Evolutionary conservation across 2,797 vertebrate genomes (phyloP).

Genomic region (Sternotherus odoratus): DNA sequence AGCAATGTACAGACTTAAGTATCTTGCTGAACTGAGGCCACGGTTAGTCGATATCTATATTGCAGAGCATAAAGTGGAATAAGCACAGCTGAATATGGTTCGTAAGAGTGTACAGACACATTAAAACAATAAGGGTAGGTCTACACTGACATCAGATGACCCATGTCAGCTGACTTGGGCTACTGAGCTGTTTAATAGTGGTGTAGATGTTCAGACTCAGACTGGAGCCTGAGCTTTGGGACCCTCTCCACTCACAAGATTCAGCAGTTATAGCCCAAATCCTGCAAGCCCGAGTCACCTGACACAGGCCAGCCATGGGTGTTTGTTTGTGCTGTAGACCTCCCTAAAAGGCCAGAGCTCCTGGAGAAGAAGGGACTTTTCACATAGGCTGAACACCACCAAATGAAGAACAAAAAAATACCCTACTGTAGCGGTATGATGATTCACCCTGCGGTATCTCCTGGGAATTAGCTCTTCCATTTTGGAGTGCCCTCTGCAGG

Average conservation of each 20-base stretch:
- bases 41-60: neutral
- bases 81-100: neutral
- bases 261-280: neutral
- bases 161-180: neutral
- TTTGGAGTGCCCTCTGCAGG: too few relatives aligned
- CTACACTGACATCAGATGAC: neutral
- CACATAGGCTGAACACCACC: neutral
- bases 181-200: neutral
- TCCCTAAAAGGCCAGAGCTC: neutral
- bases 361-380: constrained; percentile 57
- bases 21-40: neutral
- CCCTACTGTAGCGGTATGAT: neutral
- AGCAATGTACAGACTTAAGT: neutral
- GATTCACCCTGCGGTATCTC: too few relatives aligned
- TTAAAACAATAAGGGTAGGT: neutral
- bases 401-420: neutral
- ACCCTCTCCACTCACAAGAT: neutral
- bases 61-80: neutral
- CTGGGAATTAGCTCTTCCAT: too few relatives aligned
- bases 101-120: neutral
- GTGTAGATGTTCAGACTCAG: neutral
- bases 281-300: neutral
- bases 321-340: neutral
- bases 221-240: neutral
- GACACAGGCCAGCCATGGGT: neutral